Conservation (phyloP, 30 jellyfish, hydroid and myxozoan genomes). For the Hydra vulgaris region DNA sequence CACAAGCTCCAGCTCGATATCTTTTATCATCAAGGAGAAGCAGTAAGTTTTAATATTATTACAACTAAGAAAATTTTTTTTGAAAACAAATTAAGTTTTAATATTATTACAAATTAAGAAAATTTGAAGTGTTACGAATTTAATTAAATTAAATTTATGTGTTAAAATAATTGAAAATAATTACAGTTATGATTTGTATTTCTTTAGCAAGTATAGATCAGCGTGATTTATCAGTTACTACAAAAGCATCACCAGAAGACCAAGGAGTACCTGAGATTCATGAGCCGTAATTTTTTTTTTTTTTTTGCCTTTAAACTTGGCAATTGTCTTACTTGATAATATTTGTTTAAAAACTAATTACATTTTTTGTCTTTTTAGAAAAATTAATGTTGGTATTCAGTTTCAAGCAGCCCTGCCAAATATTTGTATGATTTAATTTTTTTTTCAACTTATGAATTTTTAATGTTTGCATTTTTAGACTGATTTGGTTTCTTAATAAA, state of each 20-base stretch:
- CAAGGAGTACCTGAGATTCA: slow-evolving; percentile 42
- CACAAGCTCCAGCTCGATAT: slow-evolving; percentile 75
- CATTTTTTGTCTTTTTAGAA: slow-evolving; percentile 32
- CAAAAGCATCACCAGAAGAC: slow-evolving; percentile 23
- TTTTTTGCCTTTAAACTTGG: background rate
- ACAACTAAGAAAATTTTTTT: background rate
- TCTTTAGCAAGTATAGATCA: slow-evolving; percentile 20
- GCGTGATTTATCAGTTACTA: slow-evolving; percentile 12
- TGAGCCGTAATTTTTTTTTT: slow-evolving; percentile 73
- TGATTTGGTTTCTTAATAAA: background rate
- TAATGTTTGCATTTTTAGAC: background rate
- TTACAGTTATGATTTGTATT: background rate
- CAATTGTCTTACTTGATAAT: no score
- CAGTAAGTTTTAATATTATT: slow-evolving; percentile 20
- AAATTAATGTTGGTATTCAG: slow-evolving; percentile 84
- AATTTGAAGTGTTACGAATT: no score
- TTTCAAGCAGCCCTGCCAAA: slow-evolving; percentile 75
- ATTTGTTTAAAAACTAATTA: no score
- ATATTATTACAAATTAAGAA: no score
- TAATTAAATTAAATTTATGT: no score
- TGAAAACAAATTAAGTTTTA: background rate
- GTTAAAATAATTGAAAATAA: no score
- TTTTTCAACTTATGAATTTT: background rate
- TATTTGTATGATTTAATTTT: slow-evolving; percentile 35
- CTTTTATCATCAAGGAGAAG: slow-evolving; percentile 51